A percentile compares a stretch with the other conserved stretches of the same genome.
These are phyloP conservation scores for Halcyon badia DNA, from an alignment of 2,797 vertebrate species.

Conservation along the genomic window DNA sequence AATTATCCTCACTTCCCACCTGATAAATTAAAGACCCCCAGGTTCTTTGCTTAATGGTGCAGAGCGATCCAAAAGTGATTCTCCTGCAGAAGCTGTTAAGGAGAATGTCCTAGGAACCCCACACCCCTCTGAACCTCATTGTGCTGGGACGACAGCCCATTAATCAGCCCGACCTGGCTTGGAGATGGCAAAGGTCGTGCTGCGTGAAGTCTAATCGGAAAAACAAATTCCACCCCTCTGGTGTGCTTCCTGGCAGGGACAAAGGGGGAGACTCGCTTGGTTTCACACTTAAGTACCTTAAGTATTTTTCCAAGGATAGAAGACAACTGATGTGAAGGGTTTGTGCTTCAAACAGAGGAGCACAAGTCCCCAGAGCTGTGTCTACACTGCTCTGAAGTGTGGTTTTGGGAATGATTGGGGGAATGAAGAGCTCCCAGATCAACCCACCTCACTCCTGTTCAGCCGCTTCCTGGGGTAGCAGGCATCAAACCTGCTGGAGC, in stretches of 20 bases:
- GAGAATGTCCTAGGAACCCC: constrained; percentile 31
- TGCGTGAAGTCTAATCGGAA: constrained; percentile 51
- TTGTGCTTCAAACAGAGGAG: constrained; percentile 39
- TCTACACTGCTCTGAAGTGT: background rate
- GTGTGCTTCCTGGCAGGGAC: constrained; percentile 5
- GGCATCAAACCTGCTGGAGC: background rate
- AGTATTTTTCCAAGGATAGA: constrained; percentile 67
- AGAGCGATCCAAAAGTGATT: constrained; percentile 33
- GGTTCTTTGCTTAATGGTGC: constrained; percentile 54
- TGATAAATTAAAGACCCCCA: constrained; percentile 63
- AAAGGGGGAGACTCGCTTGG: constrained; percentile 25
- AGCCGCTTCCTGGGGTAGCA: background rate
- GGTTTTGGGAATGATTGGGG: background rate
- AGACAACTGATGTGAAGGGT: constrained; percentile 11
- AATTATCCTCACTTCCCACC: constrained; percentile 53
- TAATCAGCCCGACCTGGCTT: constrained; percentile 51
- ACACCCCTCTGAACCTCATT: constrained; percentile 28
- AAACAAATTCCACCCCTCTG: constrained; percentile 63
- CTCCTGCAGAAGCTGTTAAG: constrained; percentile 54
- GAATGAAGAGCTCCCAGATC: background rate
- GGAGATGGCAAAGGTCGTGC: constrained; percentile 53
- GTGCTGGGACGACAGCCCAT: constrained; percentile 35
- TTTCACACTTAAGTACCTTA: constrained; percentile 66
- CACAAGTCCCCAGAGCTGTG: background rate
- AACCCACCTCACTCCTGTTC: background rate